Evolutionary conservation across 2,113 vertebrate genomes (phyloP).

Genomic region (Strix uralensis): DNA sequence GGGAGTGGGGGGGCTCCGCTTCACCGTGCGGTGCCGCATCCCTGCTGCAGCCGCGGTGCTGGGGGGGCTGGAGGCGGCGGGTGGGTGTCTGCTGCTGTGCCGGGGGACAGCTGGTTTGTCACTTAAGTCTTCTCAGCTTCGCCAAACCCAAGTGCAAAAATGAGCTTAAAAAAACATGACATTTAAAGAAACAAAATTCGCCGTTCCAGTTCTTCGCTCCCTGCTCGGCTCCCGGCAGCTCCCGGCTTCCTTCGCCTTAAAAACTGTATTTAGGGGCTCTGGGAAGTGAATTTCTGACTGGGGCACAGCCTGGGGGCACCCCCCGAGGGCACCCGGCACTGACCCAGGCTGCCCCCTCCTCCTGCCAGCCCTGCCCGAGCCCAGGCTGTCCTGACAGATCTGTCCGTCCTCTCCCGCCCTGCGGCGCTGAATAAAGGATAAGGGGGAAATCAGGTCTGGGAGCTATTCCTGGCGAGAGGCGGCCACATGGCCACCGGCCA

Average conservation of each 20-base stretch:
- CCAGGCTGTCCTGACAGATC: not conserved
- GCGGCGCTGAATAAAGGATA: not conserved
- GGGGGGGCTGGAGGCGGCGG: not conserved
- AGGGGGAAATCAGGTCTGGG: not conserved
- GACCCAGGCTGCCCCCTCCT: not conserved
- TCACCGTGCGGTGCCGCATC: not conserved
- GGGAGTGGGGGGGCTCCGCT: not conserved
- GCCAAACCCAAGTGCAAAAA: constrained; percentile 28
- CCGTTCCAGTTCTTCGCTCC: not conserved
- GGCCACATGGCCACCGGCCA: fast-evolving
- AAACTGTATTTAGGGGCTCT: not conserved
- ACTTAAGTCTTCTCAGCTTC: constrained; percentile 40
- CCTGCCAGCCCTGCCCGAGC: not conserved
- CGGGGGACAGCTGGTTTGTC: constrained; percentile 42
- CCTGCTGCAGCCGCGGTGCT: not conserved
- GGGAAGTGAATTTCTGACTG: fast-evolving
- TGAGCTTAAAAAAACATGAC: not conserved
- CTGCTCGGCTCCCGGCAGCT: not conserved
- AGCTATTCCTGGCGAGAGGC: not conserved
- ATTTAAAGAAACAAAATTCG: not conserved
- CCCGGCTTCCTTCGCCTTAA: not conserved
- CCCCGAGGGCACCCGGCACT: fast-evolving
- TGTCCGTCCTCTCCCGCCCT: not conserved
- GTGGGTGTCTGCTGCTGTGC: not conserved
- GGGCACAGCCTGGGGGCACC: not conserved